Base-by-base conservation (phyloP, 2,888 invertebrate genomes). In the Noctua comes region DNA sequence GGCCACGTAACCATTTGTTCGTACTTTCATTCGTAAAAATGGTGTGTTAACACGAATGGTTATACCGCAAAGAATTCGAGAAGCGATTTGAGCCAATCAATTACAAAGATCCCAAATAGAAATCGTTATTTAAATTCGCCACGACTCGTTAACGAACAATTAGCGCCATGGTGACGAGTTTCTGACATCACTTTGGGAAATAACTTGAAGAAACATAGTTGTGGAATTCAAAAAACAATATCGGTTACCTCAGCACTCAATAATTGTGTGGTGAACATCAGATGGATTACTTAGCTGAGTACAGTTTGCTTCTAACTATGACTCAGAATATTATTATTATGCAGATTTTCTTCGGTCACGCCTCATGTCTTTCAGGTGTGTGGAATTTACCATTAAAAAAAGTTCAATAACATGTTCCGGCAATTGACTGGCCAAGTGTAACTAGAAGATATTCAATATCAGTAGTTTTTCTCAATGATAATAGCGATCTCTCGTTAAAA, bases 201-300 rank as follows among this genome's bases (percentile, higher is more conserved):
- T 89, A 90, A 88, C 87, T 80, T 74, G 57, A 83, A 83, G 77
- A 75, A 73, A 84, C 62, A 80, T 74, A 82, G 74, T 70, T 73
- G 59, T 68, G 76, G 87, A 89, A 91, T 90, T 82, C 81, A 83
- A 89, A 89, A 91, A 90, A 92, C 89, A 91, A 91, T 87, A 91
- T 91, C 86, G 84, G 89, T 92, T 90, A 90, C 91, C 89, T 92
- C 91, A 93, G 83, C 84, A 83, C 86, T 92, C 90, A 90, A 92
- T 92, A 90, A 91, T 88, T 88, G 88, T 83, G 86, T 80, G 79
- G 80, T 86, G 72, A 85, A 86, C 76, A 80, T 86, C 85, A 78
- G 71, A 82, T 81, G 80, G 88, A 90, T 91, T 91, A 87, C 87
- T 90, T 69, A 77, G 87, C 83, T 76, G 85, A 83, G 80, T 80